These are phyloP conservation scores for Nycticorax nycticorax DNA, from an alignment of 2,113 vertebrate genomes.

Conservation along the genomic window DNA sequence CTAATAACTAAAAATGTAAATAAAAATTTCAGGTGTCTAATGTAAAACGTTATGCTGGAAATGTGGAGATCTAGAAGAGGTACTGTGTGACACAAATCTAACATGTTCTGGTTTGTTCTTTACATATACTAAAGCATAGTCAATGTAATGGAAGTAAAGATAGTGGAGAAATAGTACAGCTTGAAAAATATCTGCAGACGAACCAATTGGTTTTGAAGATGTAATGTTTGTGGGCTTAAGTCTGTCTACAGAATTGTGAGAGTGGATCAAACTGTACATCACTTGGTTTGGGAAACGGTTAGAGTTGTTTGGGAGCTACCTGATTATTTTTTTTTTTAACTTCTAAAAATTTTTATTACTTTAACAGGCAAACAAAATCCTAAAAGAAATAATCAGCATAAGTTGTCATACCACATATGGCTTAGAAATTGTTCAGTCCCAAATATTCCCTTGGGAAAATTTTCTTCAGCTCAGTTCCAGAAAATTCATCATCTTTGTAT, in stretches of 20 bases:
- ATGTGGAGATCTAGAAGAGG: background rate
- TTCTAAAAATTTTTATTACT: background rate
- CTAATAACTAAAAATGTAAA: background rate
- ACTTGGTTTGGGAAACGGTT: background rate
- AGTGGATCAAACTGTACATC: background rate
- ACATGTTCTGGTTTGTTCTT: background rate
- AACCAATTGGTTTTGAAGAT: background rate
- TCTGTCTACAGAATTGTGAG: background rate
- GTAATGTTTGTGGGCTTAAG: background rate
- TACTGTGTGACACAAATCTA: background rate
- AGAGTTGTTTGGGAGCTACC: background rate
- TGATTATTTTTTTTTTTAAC: background rate
- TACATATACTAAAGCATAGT: background rate
- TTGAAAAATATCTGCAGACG: background rate
- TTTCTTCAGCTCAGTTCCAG: background rate
- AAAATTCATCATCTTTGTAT: background rate
- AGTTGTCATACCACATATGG: background rate
- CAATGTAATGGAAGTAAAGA: background rate
- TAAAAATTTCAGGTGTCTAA: background rate
- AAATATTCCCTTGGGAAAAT: background rate
- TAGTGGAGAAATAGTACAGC: background rate
- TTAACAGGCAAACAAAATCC: background rate
- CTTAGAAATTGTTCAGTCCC: background rate
- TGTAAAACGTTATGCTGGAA: background rate
- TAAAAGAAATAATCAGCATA: background rate